phyloP scores from a whole-genome alignment of 2,888 invertebrate species.

The Sinopyrophorus schimmeli region DNA sequence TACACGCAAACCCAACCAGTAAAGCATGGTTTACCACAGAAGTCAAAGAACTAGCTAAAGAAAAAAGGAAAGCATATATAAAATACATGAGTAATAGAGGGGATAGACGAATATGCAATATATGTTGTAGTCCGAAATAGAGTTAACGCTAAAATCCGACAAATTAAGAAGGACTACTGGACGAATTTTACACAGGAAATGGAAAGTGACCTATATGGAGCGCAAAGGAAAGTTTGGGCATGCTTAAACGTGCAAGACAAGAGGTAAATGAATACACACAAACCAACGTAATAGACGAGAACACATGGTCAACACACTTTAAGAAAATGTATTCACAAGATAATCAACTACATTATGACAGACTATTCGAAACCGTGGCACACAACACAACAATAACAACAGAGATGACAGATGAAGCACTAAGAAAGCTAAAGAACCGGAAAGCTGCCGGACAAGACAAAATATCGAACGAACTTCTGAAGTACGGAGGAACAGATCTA shows the following conservation, averaged over 20 bases:
- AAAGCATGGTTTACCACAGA: slow-evolving; percentile 2
- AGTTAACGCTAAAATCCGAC: slow-evolving; percentile 5
- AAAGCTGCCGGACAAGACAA: too few relatives aligned
- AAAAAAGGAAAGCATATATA: slow-evolving; percentile 1
- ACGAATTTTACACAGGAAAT: not conserved
- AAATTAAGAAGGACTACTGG: slow-evolving; percentile 3
- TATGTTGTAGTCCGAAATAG: not conserved
- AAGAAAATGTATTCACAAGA: not conserved
- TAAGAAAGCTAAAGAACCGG: too few relatives aligned
- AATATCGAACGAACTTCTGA: too few relatives aligned
- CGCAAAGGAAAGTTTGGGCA: slow-evolving; percentile 1
- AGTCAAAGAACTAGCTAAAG: not conserved
- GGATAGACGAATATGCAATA: too few relatives aligned
- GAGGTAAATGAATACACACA: not conserved
- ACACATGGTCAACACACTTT: not conserved
- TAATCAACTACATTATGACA: too few relatives aligned
- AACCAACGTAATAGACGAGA: slow-evolving; percentile 1
- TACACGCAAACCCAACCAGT: not conserved
- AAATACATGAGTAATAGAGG: not conserved
- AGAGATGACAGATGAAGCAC: too few relatives aligned
- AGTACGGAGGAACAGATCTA: too few relatives aligned
- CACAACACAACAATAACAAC: too few relatives aligned
- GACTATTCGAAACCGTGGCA: too few relatives aligned
- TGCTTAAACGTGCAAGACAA: slow-evolving; percentile 1
- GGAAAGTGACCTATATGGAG: not conserved